Conservation (phyloP, 2,113 vertebrate species). For the Petrocephalus microphthalmus region DNA sequence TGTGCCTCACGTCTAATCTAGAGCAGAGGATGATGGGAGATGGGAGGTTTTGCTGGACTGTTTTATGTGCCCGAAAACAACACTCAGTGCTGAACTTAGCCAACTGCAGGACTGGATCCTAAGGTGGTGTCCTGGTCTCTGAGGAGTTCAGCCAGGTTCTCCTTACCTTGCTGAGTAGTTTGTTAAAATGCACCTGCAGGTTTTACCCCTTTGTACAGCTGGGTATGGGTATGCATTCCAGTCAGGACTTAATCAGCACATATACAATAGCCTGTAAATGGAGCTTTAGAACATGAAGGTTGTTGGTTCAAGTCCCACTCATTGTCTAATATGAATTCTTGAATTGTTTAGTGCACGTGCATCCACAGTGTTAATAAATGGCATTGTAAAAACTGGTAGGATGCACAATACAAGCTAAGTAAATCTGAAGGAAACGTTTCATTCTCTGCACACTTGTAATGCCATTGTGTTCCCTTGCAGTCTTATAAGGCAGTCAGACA, state of each 20-base stretch:
- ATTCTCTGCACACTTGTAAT: neutral
- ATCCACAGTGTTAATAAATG: neutral
- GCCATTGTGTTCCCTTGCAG: neutral
- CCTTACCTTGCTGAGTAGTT: neutral
- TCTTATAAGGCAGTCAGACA: neutral
- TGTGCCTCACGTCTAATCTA: slow-evolving; percentile 25
- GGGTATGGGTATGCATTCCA: neutral
- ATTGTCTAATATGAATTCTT: neutral
- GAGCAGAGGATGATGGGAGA: neutral
- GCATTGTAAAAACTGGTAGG: neutral
- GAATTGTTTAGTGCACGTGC: neutral
- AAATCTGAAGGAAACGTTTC: neutral
- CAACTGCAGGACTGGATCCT: neutral
- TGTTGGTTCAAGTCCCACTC: neutral
- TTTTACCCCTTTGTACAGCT: neutral
- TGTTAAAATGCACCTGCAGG: neutral
- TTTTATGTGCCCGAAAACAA: neutral
- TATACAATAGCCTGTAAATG: neutral
- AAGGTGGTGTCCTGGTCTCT: neutral
- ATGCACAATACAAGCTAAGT: neutral
- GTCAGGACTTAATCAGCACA: neutral
- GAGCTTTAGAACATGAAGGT: neutral
- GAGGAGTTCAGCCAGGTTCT: neutral
- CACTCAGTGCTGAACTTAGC: neutral
- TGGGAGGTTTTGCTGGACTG: neutral